These are phyloP conservation scores for Gorsachius magnificus DNA, from an alignment of 2,797 vertebrate genomes.

Conservation along the genomic window DNA sequence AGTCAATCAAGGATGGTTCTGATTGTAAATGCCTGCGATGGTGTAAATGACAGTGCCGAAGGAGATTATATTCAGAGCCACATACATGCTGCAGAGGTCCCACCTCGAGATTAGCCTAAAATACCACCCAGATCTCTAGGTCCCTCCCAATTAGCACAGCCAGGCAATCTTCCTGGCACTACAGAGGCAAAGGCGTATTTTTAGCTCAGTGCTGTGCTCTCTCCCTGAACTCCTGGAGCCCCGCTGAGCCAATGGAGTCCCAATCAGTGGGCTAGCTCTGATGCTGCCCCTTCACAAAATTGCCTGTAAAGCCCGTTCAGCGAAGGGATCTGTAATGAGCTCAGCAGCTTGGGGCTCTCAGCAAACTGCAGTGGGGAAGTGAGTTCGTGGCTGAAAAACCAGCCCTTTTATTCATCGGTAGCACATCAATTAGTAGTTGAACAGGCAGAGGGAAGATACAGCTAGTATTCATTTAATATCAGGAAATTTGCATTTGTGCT, in stretches of 20 bases:
- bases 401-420: constrained; percentile 44
- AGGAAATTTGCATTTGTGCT: background rate
- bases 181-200: constrained; percentile 53
- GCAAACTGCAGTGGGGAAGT: constrained; percentile 12
- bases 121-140: constrained; percentile 60
- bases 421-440: constrained; percentile 62
- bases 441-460: constrained; percentile 13
- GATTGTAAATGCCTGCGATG: constrained; percentile 60
- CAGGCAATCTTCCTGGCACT: constrained; percentile 59
- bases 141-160: constrained; percentile 66
- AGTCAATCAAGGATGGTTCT: constrained; percentile 61
- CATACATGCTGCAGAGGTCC: constrained; percentile 41
- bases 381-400: constrained; percentile 51
- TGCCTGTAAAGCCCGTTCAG: constrained; percentile 67
- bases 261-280: constrained; percentile 76
- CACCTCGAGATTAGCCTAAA: constrained; percentile 64
- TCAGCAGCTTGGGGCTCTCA: constrained; percentile 42
- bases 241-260: constrained; percentile 74
- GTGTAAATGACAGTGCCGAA: constrained; percentile 58
- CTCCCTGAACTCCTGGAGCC: constrained; percentile 65
- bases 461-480: constrained; percentile 12
- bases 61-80: constrained; percentile 67
- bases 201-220: constrained; percentile 58
- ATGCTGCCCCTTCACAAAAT: constrained; percentile 76
- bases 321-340: constrained; percentile 72